Conservation (phyloP, 53 echinoderm and acorn worm species). For the Pentamera pediparva region DNA sequence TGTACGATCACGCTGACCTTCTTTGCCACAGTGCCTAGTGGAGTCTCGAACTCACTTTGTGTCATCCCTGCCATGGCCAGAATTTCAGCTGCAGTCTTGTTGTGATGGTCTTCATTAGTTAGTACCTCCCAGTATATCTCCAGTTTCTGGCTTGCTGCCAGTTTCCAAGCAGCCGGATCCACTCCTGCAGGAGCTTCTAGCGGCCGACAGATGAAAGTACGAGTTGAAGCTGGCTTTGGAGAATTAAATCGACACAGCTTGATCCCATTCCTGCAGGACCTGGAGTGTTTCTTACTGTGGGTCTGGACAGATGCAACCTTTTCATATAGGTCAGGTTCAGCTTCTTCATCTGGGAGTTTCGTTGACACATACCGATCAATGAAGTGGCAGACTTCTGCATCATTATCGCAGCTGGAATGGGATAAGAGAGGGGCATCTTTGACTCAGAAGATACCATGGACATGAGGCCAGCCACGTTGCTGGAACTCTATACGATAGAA, state of each 20-base stretch:
- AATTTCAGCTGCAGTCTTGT: background rate
- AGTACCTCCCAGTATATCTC: too few relatives aligned
- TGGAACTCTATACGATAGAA: slow-evolving; percentile 50
- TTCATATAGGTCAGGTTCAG: background rate
- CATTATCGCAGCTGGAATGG: background rate
- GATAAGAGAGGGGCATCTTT: background rate
- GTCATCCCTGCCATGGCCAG: background rate
- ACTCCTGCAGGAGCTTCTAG: too few relatives aligned
- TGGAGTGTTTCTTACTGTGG: slow-evolving; percentile 62
- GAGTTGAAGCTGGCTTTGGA: slow-evolving; percentile 56
- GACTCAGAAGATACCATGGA: slow-evolving; percentile 21
- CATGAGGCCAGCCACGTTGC: slow-evolving; percentile 47
- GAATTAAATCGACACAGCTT: slow-evolving; percentile 65
- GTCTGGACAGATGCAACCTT: slow-evolving; percentile 31
- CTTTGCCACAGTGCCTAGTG: background rate
- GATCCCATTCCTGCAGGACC: slow-evolving; percentile 48
- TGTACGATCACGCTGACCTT: slow-evolving; percentile 1
- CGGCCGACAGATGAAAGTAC: slow-evolving; percentile 43
- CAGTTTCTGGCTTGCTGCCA: too few relatives aligned
- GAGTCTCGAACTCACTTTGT: background rate
- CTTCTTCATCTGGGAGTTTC: background rate
- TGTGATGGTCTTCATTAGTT: background rate
- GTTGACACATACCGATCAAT: background rate
- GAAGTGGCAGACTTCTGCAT: background rate
- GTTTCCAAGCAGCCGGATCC: too few relatives aligned